A percentile compares a stretch with the other conserved stretches of the same genome.
Evolutionary conservation across 2,888 invertebrate species (phyloP).

Genomic region (Nomada hirtipes): DNA sequence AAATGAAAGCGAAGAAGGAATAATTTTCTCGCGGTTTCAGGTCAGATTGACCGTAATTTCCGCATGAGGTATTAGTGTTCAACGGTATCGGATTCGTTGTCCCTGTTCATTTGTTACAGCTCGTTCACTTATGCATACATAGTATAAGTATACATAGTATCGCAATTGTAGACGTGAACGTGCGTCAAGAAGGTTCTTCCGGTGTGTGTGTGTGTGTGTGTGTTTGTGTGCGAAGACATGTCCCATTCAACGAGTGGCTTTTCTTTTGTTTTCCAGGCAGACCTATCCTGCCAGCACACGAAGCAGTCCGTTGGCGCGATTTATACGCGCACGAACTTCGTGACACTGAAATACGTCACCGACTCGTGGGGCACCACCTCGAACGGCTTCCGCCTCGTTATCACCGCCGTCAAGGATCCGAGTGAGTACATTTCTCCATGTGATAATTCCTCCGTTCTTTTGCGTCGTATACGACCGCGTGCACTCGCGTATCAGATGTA

Average conservation of each 20-base stretch:
- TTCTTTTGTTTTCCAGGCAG: slow-evolving; percentile 88
- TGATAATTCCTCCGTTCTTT: slow-evolving; percentile 42
- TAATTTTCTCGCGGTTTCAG: too few relatives aligned
- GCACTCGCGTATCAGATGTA: not conserved
- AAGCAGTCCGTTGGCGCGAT: slow-evolving; percentile 94
- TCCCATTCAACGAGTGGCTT: slow-evolving; percentile 45
- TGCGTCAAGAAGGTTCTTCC: not conserved
- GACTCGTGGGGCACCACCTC: slow-evolving; percentile 96
- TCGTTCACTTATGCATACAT: too few relatives aligned
- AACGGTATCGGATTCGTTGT: too few relatives aligned
- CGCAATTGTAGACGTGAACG: not conserved
- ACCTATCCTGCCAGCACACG: slow-evolving; percentile 96
- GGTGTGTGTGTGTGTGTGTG: not conserved
- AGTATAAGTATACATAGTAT: not conserved
- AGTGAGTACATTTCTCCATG: slow-evolving; percentile 88
- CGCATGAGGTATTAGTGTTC: too few relatives aligned
- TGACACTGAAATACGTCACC: slow-evolving; percentile 96
- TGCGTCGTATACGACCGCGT: not conserved
- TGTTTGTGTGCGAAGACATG: not conserved
- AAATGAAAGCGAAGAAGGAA: too few relatives aligned
- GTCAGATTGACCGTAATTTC: too few relatives aligned
- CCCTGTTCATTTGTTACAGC: too few relatives aligned
- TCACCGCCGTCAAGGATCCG: slow-evolving; percentile 97
- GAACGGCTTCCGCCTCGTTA: slow-evolving; percentile 96
- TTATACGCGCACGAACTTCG: slow-evolving; percentile 96